Evolutionary conservation across 1,140 invertebrate genomes (phyloP), one percentile per base, ranked within the genome.

Genomic region (Sycobia sp.): DNA sequence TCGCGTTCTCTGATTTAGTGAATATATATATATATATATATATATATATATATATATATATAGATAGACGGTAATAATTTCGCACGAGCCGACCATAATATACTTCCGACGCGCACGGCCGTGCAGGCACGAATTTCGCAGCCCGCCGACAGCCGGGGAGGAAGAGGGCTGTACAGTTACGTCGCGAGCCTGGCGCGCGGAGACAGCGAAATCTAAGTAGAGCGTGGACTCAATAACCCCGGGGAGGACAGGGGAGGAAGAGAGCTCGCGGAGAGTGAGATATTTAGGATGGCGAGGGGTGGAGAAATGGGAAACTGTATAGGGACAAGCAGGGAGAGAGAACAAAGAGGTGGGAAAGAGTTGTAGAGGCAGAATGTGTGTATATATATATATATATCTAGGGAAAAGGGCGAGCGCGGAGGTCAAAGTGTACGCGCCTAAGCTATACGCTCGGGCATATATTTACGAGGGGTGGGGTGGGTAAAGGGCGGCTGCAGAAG

Each of bases 391-490:
- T n/a, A n/a, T n/a, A n/a, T n/a, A n/a, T n/a, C 27, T 32, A 34
- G 39, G 14, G 41, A 29, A 34, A 41, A 44, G n/a, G 27, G 39
- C 18, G 23, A 56, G 27, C 41, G 32, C 16, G 23, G 32, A 14
- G 20, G 38, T 38, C 23, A 43, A 55, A 55, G 39, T 56, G 16
- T 56, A 56, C 10, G n/a, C n/a, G 10, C 16, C 39, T 43, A 56
- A 32, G 54, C 54, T 56, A 27, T 20, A 23, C 27, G 29, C 14
- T 47, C 25, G 27, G 18, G 18, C 27, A 18, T 46, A 25, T 60
- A 44, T 54, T 61, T 61, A 54, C 59, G 49, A 61, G 20, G 32
- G 25, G 25, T 43, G 43, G n/a, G n/a, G n/a, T n/a, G n/a, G n/a
- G n/a, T n/a, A n/a, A n/a, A n/a, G n/a, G n/a, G n/a, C n/a, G n/a